phyloP scores from a whole-genome alignment of 1,140 invertebrate species.

The Anthonomus grandis region DNA sequence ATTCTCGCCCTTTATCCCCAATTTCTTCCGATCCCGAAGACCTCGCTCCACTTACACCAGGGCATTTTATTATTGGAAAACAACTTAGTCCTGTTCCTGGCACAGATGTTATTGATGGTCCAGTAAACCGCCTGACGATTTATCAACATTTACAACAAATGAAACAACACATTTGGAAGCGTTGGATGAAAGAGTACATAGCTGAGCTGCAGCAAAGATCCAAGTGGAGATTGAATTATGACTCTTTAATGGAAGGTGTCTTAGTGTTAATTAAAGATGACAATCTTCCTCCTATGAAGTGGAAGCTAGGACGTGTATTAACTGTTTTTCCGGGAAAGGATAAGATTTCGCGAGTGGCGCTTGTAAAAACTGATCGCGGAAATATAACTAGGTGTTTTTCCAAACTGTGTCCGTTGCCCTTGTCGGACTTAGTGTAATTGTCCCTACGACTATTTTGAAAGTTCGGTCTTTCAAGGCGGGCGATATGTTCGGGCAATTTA shows the following conservation, averaged over 20 bases:
- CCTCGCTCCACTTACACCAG: conserved; percentile 37
- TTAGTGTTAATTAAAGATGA: conserved; percentile 42
- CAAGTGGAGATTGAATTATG: conserved; percentile 30
- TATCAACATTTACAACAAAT: conserved; percentile 36
- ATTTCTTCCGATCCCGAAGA: conserved; percentile 22
- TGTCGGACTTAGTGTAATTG: too few relatives aligned
- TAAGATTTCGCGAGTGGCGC: too few relatives aligned
- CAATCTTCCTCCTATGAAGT: conserved; percentile 30
- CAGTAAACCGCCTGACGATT: conserved; percentile 21
- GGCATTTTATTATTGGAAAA: conserved; percentile 45
- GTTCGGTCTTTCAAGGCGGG: too few relatives aligned
- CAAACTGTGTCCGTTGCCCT: too few relatives aligned
- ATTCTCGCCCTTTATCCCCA: conserved; percentile 41
- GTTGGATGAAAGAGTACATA: conserved; percentile 37
- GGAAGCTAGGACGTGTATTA: conserved; percentile 31
- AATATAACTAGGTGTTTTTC: too few relatives aligned
- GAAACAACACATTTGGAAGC: conserved; percentile 35
- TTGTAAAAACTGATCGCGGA: too few relatives aligned
- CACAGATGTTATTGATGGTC: not conserved
- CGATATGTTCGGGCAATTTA: too few relatives aligned
- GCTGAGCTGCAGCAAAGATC: conserved; percentile 21
- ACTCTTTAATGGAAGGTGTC: conserved; percentile 29
- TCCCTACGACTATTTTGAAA: too few relatives aligned
- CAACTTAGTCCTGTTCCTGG: conserved; percentile 30
- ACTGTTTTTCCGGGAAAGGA: conserved; percentile 37